Base-by-base conservation (phyloP, 1,140 invertebrate species). In the Tetragnatha versicolor region DNA sequence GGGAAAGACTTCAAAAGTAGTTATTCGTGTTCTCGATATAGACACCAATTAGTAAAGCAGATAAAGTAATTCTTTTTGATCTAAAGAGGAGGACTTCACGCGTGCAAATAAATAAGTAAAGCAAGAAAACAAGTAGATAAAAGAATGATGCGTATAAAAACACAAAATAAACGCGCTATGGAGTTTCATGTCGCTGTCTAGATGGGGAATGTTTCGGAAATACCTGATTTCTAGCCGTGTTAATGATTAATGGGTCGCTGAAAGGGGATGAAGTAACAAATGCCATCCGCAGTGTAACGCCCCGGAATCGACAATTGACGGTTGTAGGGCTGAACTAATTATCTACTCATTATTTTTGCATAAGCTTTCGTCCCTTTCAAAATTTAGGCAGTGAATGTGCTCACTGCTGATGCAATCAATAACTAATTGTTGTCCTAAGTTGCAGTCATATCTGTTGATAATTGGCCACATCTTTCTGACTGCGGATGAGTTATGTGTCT, bases 131-230 rank as follows among this genome's bases (percentile, higher is more conserved):
- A 63, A 70, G 39, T 51, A 55, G 49, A 29, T 27, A 53, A 49
- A 75, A 63, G 58, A 63, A 61, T 63, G 47, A 61, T n/a, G n/a
- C n/a, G n/a, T n/a, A 49, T 49, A 63, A 58, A 63, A 49, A 35
- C 58, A 37, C n/a, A 60, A 45, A 73, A 45, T 25, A 42, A 58
- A 29, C n/a, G n/a, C n/a, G n/a, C 42, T 61, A 29, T 63, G 72
- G 47, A 75, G 55, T 63, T 75, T 51, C 72, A 63, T 75, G 72
- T 75, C 33, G 55, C 72, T 75, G 55, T 75, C 72, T 75, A 75
- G 63, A 63, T 75, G 72, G 72, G 58, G 72, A 63, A 75, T 75
- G 72, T 75, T 75, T 75, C 72, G 55, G 58, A 75, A 75, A 75
- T 75, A 51, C 72, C 58, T 61, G 72, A 75, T 75, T 75, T 75